Base-by-base conservation (phyloP, 2,113 vertebrate genomes). In the Ptilorrhoa leucosticta region DNA sequence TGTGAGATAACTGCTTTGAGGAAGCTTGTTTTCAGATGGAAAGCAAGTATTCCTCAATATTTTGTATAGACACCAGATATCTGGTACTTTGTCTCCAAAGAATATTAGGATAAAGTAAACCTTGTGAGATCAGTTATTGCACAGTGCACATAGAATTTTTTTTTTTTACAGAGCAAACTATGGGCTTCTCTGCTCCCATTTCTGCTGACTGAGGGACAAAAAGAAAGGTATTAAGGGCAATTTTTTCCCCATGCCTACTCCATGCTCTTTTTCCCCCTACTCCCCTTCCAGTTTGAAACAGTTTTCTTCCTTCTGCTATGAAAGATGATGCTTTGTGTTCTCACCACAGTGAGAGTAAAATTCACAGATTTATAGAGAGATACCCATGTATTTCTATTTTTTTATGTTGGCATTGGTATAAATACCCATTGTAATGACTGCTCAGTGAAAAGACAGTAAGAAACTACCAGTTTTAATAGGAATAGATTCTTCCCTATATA, bases 101-200 rank as follows among this genome's bases (percentile, higher is more conserved):
- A 93, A 81, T 69, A 39, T 73, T 31, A 86, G 24, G 27, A 75
- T 42, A 37, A 82, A 72, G 9, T 47, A 51, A 89, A 65, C 15
- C 14, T 66, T 30, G 15, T 44, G 35, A 68, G 39, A 89, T 45
- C 22, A 76, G 17, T 58, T 66, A 79, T 14, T 58, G 39, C 15
- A 72, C 8, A 63, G 9, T 17, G 26, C 20, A 63, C 10, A 60
- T 9, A 66, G 13, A 31, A 8, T 19, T 13, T 37, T 44, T 63
- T 58, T 18, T 42, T 50, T 60, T 35, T 50, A 19, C 26, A 66
- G 23, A 68, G 39, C 28, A 60, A 68, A 75, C 3, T 66, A 44
- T 0, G 0, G n/a, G 21, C 7, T 83, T 57, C 45, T 39, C 22
- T 75, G 54, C 48, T 56, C 45, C 51, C 47, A 11, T 27, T 56